Percentiles rank a stretch among this genome's conserved stretches.
phyloP scores from a whole-genome alignment of 2,888 invertebrate genomes.

The Dynastes tityus region DNA sequence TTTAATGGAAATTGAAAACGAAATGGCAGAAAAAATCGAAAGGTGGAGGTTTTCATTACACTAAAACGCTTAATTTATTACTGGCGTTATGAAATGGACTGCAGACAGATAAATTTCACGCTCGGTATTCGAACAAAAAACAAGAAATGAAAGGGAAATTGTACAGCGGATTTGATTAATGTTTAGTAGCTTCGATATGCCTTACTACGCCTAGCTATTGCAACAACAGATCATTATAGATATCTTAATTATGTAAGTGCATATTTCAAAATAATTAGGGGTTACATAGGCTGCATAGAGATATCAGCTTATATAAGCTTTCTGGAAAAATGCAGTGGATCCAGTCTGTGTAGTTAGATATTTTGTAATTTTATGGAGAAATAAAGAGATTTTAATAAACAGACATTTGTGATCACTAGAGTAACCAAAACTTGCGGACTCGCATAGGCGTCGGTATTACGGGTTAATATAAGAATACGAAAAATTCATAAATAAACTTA shows the following conservation, averaged over 20 bases:
- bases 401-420: no score
- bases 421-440: no score
- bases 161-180: neutral
- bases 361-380: no score
- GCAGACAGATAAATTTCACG: neutral
- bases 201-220: no score
- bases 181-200: no score
- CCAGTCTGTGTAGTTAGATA: no score
- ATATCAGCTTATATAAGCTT: neutral
- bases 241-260: neutral
- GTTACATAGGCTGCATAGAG: neutral
- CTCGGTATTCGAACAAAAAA: neutral
- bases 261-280: neutral
- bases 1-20: conserved; percentile 17
- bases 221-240: no score
- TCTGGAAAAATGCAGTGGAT: no score
- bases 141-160: conserved; percentile 3
- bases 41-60: neutral
- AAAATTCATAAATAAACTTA: no score
- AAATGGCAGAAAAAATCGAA: neutral
- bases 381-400: no score
- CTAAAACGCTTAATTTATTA: neutral
- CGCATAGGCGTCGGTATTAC: no score
- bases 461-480: no score
- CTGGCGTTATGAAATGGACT: neutral